A percentile compares a stretch with the other conserved stretches of the same genome.
These are phyloP conservation scores for Acanthococcus lagerstroemiae DNA, from an alignment of 2,888 invertebrate genomes.

Conservation along the genomic window DNA sequence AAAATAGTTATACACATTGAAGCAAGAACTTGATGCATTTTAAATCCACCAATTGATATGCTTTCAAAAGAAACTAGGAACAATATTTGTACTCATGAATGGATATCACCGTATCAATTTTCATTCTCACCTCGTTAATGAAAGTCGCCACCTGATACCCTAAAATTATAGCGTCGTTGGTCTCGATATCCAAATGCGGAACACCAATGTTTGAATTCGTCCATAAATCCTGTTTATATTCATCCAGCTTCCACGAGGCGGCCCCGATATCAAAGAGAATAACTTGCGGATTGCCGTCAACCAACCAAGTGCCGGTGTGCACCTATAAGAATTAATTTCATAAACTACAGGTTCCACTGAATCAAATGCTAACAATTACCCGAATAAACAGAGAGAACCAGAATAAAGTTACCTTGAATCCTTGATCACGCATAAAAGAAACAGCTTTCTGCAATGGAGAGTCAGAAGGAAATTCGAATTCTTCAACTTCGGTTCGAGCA, in stretches of 20 bases:
- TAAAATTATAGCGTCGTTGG: conserved; percentile 92
- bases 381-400: background rate
- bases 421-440: conserved; percentile 65
- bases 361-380: background rate
- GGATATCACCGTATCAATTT: too few species aligned
- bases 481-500: conserved; percentile 91
- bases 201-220: conserved; percentile 78
- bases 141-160: conserved; percentile 93
- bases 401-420: conserved; percentile 60
- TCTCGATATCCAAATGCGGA: conserved; percentile 87
- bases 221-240: conserved; percentile 92
- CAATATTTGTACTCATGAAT: too few species aligned
- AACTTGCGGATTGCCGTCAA: conserved; percentile 98
- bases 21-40: background rate
- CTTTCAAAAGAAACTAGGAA: too few species aligned
- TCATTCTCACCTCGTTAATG: conserved; percentile 59
- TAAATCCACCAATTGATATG: too few species aligned
- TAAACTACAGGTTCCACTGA: background rate
- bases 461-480: conserved; percentile 70
- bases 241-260: conserved; percentile 89
- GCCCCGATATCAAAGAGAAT: conserved; percentile 95
- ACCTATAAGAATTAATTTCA: conserved; percentile 52
- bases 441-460: conserved; percentile 67
- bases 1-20: background rate
- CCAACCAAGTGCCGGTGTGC: conserved; percentile 95